Evolutionary conservation across 2,113 vertebrate genomes (phyloP), one percentile per base, ranked within the genome.

Genomic region (Dromiciops gliroides): DNA sequence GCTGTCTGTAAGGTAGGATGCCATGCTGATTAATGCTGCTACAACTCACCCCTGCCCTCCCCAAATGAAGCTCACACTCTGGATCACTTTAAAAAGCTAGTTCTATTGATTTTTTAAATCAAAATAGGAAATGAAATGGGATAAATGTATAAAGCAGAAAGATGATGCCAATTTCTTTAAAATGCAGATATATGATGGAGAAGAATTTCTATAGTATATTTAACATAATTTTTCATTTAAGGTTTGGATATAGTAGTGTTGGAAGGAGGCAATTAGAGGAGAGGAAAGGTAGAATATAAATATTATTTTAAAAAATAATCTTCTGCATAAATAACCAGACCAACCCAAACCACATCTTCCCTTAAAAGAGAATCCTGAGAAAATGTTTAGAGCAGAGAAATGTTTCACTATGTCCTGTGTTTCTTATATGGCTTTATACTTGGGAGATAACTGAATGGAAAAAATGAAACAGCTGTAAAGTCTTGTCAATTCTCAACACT

Each of bases 1-100:
- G 99, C 99, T 48, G 99, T 99, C 96, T 99, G 99, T 97, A 99
- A 99, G 99, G 99, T 99, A 99, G 19, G 67, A 83, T 97, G 89
- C 24, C 5, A 83, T 83, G 6, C n/a, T 83, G 67, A n/a, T 44
- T 83, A 83, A 44, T 83, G n/a, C 37, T 83, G 11, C 50, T 93
- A 8, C 28, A 44, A 91, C 56, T 47, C n/a, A n/a, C n/a, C n/a
- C n/a, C n/a, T n/a, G n/a, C 93, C 50, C 14, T 22, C 37, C 16
- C 22, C 44, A 83, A 83, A 83, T n/a, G 16, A 1, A 83, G 16
- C 67, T 23, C 37, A n/a, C n/a, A 83, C 2, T 19, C n/a, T 23
- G 44, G n/a, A 83, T 3, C 22, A n/a, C 16, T 67, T 67, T 67
- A 37, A 83, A 23, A 44, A 83, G n/a, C n/a, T 83, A 83, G 23